Evolutionary conservation across 92 coral and sea anemone genomes (phyloP).

Genomic region (Scolanthus callimorphus): DNA sequence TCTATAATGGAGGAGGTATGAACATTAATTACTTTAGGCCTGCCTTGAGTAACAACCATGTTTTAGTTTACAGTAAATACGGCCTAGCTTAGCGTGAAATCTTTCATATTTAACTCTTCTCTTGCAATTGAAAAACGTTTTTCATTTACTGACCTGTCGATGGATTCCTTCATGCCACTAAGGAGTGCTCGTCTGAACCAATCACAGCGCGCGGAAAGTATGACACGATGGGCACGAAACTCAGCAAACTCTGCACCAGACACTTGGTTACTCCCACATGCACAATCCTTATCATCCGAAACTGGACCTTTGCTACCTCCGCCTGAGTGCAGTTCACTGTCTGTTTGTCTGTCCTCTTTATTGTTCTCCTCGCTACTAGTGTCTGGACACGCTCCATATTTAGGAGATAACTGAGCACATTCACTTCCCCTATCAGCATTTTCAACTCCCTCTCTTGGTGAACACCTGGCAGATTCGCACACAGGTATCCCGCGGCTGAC

Average conservation of each 20-base stretch:
- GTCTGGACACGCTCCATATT: neutral
- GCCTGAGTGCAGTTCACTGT: conserved; percentile 9
- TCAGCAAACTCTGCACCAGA: neutral
- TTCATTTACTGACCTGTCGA: conserved; percentile 77
- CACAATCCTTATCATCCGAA: conserved; percentile 2
- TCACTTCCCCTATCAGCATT: too few species aligned
- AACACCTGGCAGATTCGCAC: conserved; percentile 11
- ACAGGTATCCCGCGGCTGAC: conserved; percentile 7
- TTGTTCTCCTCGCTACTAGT: conserved; percentile 4
- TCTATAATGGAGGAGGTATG: conserved; percentile 20
- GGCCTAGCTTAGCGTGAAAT: too few species aligned
- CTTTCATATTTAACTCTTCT: too few species aligned
- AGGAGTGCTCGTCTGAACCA: conserved; percentile 90
- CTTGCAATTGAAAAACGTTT: too few species aligned
- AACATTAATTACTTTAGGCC: too few species aligned
- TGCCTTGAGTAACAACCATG: too few species aligned
- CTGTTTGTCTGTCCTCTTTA: neutral
- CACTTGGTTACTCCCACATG: conserved; percentile 6
- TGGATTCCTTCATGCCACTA: conserved; percentile 97
- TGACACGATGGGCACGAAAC: conserved; percentile 82
- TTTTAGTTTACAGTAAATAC: too few species aligned
- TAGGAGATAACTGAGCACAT: neutral
- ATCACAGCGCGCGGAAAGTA: conserved; percentile 90
- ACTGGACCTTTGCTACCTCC: neutral
- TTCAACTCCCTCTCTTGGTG: neutral